Conservation (phyloP, 2,888 invertebrate genomes). For the Eumerus sabulonum region DNA sequence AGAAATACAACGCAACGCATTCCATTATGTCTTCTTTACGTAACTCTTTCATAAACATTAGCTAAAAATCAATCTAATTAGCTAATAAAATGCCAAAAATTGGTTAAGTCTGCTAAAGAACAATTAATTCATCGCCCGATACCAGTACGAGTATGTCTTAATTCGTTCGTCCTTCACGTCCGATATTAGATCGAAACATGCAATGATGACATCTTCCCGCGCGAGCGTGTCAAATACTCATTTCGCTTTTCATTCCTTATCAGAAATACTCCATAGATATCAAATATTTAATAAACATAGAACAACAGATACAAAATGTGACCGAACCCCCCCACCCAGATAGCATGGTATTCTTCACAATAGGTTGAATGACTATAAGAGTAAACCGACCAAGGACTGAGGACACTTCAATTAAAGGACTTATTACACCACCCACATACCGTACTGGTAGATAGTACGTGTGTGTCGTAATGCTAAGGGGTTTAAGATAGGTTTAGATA, state of each 20-base stretch:
- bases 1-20: too few relatives aligned
- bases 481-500: constrained; percentile 58
- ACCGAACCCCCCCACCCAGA: constrained; percentile 44
- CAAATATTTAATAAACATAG: constrained; percentile 65
- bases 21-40: too few relatives aligned
- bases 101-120: constrained; percentile 42
- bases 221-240: constrained; percentile 60
- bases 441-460: not conserved
- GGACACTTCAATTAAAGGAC: constrained; percentile 65
- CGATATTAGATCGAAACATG: constrained; percentile 55
- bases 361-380: constrained; percentile 14
- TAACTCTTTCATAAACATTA: too few relatives aligned
- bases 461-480: constrained; percentile 11
- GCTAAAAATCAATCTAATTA: constrained; percentile 58
- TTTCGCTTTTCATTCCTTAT: constrained; percentile 31
- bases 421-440: constrained; percentile 55
- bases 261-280: constrained; percentile 31
- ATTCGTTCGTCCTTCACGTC: constrained; percentile 50
- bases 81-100: constrained; percentile 67
- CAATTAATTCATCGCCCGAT: constrained; percentile 59
- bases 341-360: constrained; percentile 11
- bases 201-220: constrained; percentile 48
- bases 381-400: constrained; percentile 9
- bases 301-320: constrained; percentile 26
- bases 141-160: constrained; percentile 41